These are phyloP conservation scores for Sialis lutaria DNA, from an alignment of 2,888 invertebrate genomes.

Conservation along the genomic window DNA sequence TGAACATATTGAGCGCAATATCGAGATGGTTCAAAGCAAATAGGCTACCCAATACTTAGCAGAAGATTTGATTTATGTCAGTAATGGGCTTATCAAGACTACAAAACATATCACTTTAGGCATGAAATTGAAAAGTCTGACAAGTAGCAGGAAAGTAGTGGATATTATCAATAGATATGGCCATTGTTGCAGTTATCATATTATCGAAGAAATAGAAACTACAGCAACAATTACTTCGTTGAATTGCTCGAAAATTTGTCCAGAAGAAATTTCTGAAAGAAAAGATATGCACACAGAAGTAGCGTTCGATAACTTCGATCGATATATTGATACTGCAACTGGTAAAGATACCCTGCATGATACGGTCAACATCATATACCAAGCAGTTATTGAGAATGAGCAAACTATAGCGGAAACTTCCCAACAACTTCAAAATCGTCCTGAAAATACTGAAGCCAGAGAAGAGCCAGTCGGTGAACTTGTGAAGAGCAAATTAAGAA, in stretches of 20 bases:
- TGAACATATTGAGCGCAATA: too few species aligned
- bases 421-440: neutral
- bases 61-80: too few species aligned
- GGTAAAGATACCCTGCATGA: slow-evolving; percentile 19
- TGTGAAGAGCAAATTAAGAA: neutral
- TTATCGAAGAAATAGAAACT: slow-evolving; percentile 19
- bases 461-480: neutral
- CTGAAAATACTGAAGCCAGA: neutral
- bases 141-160: slow-evolving; percentile 15
- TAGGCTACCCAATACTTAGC: too few species aligned
- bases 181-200: slow-evolving; percentile 15
- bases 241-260: slow-evolving; percentile 11
- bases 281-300: slow-evolving; percentile 13
- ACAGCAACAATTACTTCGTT: slow-evolving; percentile 13
- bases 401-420: neutral
- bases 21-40: too few species aligned
- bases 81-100: too few species aligned
- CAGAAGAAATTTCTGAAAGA: slow-evolving; percentile 10
- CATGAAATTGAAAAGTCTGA: too few species aligned
- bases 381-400: slow-evolving; percentile 7
- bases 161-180: slow-evolving; percentile 17
- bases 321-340: slow-evolving; percentile 16
- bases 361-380: slow-evolving; percentile 10
- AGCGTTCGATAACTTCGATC: slow-evolving; percentile 16
- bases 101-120: too few species aligned